Evolutionary conservation across 1,140 invertebrate species (phyloP), one percentile per base, ranked within the genome.

Genomic region (Zaprionus gabonicus): DNA sequence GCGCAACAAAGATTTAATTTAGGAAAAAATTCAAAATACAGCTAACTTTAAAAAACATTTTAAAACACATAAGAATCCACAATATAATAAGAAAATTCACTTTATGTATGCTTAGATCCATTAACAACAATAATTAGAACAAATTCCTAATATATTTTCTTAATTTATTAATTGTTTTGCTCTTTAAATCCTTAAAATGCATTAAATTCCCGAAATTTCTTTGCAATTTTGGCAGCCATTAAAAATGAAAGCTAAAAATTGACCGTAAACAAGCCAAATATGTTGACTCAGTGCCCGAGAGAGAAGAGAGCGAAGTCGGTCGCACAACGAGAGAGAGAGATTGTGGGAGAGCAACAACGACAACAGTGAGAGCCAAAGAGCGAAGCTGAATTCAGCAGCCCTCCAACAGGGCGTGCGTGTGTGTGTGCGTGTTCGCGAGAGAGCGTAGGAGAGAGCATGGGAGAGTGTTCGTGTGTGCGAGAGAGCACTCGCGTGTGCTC

Each of bases 281-380:
- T 25, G 41, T 38, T 72, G 63, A 72, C 55, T 59, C 70, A 72
- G 41, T 10, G 59, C 34, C 13, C 67, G 31, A 49, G 67, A 57
- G 58, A 10, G 58, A 34, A 34, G 67, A 57, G 38, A 6, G 58
- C 59, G 23, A 28, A 34, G 15, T 5, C 38, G 15, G 38, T n/a
- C 41, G n/a, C 7, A 17, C 5, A 46, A 10, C 13, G n/a, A 56
- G 17, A 20, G 46, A 58, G 27, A 27, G 56, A 31, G 34, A 28
- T 49, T 60, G 70, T 46, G 55, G 10, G 51, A 20, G 46, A 44
- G 76, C 27, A 36, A 12, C 15, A 55, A 64, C 6, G 23, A 53
- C 66, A 20, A 27, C 36, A 31, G 10, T 1, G 36, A 66, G 51
- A 66, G 53, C 25, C 23, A 46, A 17, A 41, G 67, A 46, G 62